phyloP scores from a whole-genome alignment of 2,113 vertebrate species.

The Cricetomys ansorgei region DNA sequence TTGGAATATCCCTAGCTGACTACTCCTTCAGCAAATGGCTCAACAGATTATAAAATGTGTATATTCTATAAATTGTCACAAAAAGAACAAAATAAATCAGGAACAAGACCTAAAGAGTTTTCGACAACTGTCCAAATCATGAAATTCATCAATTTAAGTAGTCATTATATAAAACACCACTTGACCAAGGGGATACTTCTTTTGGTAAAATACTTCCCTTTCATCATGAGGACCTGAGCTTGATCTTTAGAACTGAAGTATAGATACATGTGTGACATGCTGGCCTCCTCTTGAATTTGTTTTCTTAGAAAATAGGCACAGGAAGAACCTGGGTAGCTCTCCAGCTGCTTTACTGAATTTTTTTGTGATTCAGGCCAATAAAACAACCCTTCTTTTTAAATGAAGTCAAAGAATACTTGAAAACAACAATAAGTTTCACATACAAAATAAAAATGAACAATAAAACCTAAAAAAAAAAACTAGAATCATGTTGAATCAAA shows the following conservation, averaged over 20 bases:
- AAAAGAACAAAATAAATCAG: neutral
- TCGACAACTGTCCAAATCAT: neutral
- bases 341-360: neutral
- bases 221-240: neutral
- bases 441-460: fast-evolving
- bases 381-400: too few relatives aligned
- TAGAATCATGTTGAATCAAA: neutral
- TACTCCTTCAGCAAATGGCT: too few relatives aligned
- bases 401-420: neutral
- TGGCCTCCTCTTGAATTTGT: neutral
- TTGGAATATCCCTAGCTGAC: neutral
- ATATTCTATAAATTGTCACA: neutral
- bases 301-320: neutral
- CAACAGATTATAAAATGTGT: too few relatives aligned
- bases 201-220: neutral
- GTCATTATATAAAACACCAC: neutral
- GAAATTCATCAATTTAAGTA: neutral
- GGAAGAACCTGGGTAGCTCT: neutral
- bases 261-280: neutral
- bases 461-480: neutral
- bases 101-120: too few relatives aligned
- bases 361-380: too few relatives aligned
- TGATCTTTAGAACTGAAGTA: neutral
- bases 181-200: neutral
- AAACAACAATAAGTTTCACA: neutral